phyloP scores from a whole-genome alignment of 1,140 invertebrate genomes.

The Ephestia elutella region DNA sequence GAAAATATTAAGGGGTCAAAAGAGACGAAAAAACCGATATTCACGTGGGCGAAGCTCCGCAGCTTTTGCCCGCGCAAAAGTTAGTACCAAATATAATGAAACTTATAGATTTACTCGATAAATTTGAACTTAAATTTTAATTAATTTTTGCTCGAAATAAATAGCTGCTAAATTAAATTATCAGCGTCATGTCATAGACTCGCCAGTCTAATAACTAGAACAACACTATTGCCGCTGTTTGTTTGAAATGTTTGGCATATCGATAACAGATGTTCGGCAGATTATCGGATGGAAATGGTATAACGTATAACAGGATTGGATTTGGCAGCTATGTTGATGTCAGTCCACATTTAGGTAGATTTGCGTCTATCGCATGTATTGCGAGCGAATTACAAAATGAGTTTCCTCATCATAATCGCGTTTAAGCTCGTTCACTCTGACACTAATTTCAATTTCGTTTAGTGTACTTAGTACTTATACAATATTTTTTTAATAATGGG shows the following conservation, averaged over 20 bases:
- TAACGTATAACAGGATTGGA: conserved; percentile 13
- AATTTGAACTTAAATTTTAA: too few species aligned
- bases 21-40: too few species aligned
- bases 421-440: conserved; percentile 1
- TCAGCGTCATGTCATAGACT: not conserved
- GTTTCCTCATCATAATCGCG: not conserved
- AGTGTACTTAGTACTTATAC: not conserved
- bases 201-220: not conserved
- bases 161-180: not conserved
- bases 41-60: too few species aligned
- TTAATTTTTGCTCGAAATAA: too few species aligned
- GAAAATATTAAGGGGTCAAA: too few species aligned
- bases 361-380: not conserved
- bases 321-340: conserved; percentile 10
- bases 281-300: conserved; percentile 12
- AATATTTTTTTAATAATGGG: too few species aligned
- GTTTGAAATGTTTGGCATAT: conserved; percentile 16
- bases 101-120: too few species aligned
- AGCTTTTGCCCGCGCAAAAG: too few species aligned
- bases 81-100: too few species aligned
- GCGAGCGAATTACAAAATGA: not conserved
- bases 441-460: conserved; percentile 6
- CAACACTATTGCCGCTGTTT: not conserved
- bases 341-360: not conserved
- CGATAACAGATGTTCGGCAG: conserved; percentile 12